A percentile compares a stretch with the other conserved stretches of the same genome.
Evolutionary conservation across 2,113 vertebrate species (phyloP).

Genomic region (Arenaria interpres): DNA sequence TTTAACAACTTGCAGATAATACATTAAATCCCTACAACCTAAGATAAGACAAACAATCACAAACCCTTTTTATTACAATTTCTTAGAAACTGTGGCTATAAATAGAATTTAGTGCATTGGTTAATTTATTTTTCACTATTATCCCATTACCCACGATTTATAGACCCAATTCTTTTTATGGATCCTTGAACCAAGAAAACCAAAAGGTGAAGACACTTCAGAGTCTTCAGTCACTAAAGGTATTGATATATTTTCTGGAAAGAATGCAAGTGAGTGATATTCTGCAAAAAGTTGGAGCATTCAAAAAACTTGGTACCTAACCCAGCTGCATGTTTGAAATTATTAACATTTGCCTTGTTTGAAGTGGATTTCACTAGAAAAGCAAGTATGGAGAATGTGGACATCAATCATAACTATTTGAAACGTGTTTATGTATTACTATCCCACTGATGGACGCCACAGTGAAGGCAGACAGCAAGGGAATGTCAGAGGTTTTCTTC

Average conservation of each 20-base stretch:
- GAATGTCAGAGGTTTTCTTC: neutral
- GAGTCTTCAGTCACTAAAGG: neutral
- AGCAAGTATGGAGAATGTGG: neutral
- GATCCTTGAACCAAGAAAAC: neutral
- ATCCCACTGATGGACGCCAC: rapidly evolving
- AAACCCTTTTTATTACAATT: neutral
- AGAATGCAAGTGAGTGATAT: neutral
- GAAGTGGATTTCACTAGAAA: neutral
- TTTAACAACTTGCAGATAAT: neutral
- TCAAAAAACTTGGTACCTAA: neutral
- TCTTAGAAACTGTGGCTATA: neutral
- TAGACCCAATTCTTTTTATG: neutral
- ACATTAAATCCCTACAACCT: neutral
- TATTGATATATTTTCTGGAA: neutral
- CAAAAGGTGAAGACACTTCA: neutral
- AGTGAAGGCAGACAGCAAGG: neutral
- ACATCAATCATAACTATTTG: neutral
- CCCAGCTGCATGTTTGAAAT: rapidly evolving
- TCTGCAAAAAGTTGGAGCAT: neutral
- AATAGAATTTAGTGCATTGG: neutral
- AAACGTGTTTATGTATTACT: neutral
- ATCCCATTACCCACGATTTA: neutral
- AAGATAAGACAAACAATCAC: neutral
- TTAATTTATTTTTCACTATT: neutral
- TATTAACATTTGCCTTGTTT: neutral